phyloP scores from a whole-genome alignment of 2,113 vertebrate species.

The Corynorhinus townsendii region DNA sequence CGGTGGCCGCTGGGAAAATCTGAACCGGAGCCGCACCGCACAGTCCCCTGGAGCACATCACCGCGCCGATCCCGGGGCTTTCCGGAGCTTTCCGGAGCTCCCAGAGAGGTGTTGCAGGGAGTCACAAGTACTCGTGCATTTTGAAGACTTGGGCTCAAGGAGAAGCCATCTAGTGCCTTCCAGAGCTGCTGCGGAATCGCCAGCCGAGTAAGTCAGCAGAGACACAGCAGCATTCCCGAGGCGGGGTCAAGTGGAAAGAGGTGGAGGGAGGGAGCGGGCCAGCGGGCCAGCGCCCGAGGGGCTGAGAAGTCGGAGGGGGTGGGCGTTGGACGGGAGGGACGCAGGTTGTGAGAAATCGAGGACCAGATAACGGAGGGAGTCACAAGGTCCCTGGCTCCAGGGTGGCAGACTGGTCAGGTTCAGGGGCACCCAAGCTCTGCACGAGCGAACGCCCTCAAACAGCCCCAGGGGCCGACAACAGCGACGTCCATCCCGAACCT shows the following conservation, averaged over 20 bases:
- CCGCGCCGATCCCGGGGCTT: rapidly evolving
- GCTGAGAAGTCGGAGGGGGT: not conserved
- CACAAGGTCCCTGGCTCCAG: not conserved
- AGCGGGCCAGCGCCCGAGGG: rapidly evolving
- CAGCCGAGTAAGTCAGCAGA: not conserved
- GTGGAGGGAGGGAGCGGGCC: not conserved
- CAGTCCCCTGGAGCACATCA: not conserved
- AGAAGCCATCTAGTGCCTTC: not conserved
- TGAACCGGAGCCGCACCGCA: rapidly evolving
- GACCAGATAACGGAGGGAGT: not conserved
- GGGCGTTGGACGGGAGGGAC: not conserved
- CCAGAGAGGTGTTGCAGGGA: not conserved
- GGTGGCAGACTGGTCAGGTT: not conserved
- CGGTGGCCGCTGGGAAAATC: not conserved
- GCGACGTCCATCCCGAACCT: too few relatives aligned
- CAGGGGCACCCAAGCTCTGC: not conserved
- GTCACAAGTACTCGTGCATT: not conserved
- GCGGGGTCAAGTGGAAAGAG: not conserved
- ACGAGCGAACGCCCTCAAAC: not conserved
- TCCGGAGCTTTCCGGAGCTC: not conserved
- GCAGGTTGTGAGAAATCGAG: not conserved
- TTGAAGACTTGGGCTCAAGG: not conserved
- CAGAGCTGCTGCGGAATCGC: not conserved
- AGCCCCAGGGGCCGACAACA: not conserved
- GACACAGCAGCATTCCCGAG: not conserved